Evolutionary conservation across 35 echinoderm and acorn worm genomes (phyloP).

Genomic region (Diadema setosum): DNA sequence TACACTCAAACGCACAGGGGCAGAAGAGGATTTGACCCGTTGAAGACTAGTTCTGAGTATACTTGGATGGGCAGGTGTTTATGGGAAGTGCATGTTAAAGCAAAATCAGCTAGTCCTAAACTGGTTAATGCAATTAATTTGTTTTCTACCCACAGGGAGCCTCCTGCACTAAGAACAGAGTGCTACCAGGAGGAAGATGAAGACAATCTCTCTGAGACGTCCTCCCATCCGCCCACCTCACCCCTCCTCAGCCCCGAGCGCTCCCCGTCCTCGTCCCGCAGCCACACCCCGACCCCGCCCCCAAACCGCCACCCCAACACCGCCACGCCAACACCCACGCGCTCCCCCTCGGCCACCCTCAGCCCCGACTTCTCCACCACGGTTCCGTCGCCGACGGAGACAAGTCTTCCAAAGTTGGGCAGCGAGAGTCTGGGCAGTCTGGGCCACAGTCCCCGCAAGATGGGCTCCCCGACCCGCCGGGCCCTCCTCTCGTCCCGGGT

Average conservation of each 20-base stretch:
- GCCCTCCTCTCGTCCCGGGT: slow-evolving; percentile 70
- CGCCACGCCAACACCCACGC: not conserved
- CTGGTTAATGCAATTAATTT: too few relatives aligned
- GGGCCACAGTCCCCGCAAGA: slow-evolving; percentile 21
- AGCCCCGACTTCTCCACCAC: slow-evolving; percentile 16
- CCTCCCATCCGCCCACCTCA: slow-evolving; percentile 72
- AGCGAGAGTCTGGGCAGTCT: slow-evolving; percentile 41
- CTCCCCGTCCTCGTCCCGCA: slow-evolving; percentile 63
- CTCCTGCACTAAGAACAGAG: slow-evolving; percentile 79
- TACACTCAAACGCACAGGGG: too few relatives aligned
- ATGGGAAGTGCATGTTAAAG: too few relatives aligned
- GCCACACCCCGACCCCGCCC: slow-evolving; percentile 30
- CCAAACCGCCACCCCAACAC: not conserved
- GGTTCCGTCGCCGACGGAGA: slow-evolving; percentile 20
- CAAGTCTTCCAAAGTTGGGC: slow-evolving; percentile 86
- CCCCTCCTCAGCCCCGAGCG: slow-evolving; percentile 76
- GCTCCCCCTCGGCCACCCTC: not conserved
- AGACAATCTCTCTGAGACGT: slow-evolving; percentile 44
- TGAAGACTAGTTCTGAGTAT: too few relatives aligned
- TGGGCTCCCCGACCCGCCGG: slow-evolving; percentile 16
- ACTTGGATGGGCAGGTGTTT: too few relatives aligned
- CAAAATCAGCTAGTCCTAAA: too few relatives aligned
- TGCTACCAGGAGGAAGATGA: slow-evolving; percentile 86
- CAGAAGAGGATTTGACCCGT: too few relatives aligned
- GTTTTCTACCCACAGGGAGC: slow-evolving; percentile 77